These are phyloP conservation scores for Anolis sagrei DNA, from an alignment of 2,113 vertebrate species.

Conservation along the genomic window DNA sequence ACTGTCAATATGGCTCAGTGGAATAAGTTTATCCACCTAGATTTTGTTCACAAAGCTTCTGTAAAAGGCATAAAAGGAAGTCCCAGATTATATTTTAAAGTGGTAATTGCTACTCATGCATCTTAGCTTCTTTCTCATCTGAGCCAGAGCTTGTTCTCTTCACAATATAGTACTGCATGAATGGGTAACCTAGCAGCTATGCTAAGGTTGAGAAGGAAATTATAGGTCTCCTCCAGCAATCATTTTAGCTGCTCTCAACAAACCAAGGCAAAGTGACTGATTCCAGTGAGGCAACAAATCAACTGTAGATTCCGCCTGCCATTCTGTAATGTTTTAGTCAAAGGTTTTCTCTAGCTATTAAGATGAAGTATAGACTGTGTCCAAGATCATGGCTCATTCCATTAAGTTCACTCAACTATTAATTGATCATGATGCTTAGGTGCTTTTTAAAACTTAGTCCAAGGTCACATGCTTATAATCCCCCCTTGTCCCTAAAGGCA, in stretches of 20 bases:
- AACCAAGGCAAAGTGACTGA: conserved; percentile 10
- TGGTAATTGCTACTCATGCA: neutral
- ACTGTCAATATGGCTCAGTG: neutral
- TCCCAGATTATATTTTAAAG: neutral
- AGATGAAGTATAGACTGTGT: neutral
- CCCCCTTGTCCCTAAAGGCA: neutral
- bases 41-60: neutral
- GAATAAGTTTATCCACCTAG: neutral
- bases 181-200: neutral
- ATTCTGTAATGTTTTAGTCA: conserved; percentile 13
- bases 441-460: neutral
- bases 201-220: neutral
- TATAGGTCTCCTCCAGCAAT: neutral
- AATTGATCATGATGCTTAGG: neutral
- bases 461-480: neutral
- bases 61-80: neutral
- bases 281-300: conserved; percentile 22
- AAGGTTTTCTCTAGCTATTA: conserved; percentile 13
- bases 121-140: neutral
- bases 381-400: conserved; percentile 13
- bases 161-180: neutral
- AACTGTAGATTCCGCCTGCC: neutral
- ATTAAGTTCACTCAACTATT: neutral
- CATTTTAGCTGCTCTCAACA: conserved; percentile 10
- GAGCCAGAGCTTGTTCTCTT: neutral